Conservation (phyloP, 2,888 invertebrate species). For the Blastobasis adustella region DNA sequence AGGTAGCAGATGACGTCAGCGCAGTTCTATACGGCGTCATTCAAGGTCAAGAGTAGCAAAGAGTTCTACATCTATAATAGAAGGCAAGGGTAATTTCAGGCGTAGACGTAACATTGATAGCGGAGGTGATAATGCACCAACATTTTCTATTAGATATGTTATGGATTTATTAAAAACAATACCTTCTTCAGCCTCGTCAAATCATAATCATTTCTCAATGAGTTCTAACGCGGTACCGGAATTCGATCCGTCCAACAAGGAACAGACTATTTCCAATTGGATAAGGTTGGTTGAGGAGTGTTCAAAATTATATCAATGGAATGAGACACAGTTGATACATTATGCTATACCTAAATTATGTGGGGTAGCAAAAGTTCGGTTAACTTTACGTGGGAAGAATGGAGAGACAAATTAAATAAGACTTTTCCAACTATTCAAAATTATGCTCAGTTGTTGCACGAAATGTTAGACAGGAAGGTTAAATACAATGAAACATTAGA, state of each 20-base stretch:
- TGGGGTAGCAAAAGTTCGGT: slow-evolving; percentile 11
- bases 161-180: not conserved
- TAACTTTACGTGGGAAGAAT: slow-evolving; percentile 12
- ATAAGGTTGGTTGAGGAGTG: slow-evolving; percentile 4
- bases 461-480: slow-evolving; percentile 9
- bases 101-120: too few relatives aligned
- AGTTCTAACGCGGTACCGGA: slow-evolving; percentile 4
- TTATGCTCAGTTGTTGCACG: slow-evolving; percentile 12
- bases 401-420: slow-evolving; percentile 12
- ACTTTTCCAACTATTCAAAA: slow-evolving; percentile 16
- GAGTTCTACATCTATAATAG: too few relatives aligned
- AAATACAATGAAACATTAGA: slow-evolving; percentile 6
- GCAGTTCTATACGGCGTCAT: too few relatives aligned
- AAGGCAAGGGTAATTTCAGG: too few relatives aligned
- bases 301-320: slow-evolving; percentile 1
- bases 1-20: too few relatives aligned
- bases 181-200: not conserved
- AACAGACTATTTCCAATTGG: slow-evolving; percentile 3
- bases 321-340: slow-evolving; percentile 9
- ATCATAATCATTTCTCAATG: not conserved
- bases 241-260: slow-evolving; percentile 4
- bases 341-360: slow-evolving; percentile 16
- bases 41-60: too few relatives aligned
- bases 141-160: not conserved
- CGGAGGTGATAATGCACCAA: too few relatives aligned